These are phyloP conservation scores for Eumaeus atala DNA, from an alignment of 1,140 invertebrate genomes.

Conservation along the genomic window DNA sequence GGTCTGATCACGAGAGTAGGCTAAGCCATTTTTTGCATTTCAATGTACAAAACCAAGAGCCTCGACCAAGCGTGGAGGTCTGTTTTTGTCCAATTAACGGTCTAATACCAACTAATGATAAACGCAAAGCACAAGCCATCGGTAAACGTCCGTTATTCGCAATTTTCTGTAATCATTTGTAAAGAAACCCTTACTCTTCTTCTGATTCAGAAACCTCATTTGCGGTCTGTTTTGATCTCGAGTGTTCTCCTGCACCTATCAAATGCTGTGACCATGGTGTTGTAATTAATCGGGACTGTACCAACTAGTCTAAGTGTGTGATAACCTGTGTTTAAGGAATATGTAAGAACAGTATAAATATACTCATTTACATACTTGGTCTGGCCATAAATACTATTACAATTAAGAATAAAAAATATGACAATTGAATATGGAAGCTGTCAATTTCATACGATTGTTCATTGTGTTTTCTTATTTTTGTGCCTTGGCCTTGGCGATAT, in stretches of 20 bases:
- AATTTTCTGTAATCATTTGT: slow-evolving; percentile 55
- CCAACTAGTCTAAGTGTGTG: no score
- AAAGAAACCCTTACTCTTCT: slow-evolving; percentile 46
- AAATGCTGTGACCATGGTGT: slow-evolving; percentile 23
- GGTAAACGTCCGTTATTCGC: slow-evolving; percentile 41
- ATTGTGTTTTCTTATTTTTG: no score
- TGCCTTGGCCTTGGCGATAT: no score
- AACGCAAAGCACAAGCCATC: slow-evolving; percentile 35
- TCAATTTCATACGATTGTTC: no score
- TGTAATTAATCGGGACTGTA: not conserved
- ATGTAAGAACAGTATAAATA: no score
- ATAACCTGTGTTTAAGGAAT: no score
- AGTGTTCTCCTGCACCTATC: slow-evolving; percentile 35
- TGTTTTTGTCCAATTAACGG: slow-evolving; percentile 13
- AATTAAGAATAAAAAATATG: no score
- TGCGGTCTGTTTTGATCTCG: slow-evolving; percentile 53
- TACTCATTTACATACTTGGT: no score
- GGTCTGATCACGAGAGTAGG: no score
- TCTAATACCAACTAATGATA: slow-evolving; percentile 19
- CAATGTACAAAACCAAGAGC: not conserved
- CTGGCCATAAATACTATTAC: no score
- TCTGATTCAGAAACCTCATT: slow-evolving; percentile 47
- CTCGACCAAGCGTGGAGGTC: not conserved
- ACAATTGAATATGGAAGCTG: no score
- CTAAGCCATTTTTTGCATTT: no score